Conservation (phyloP, 92 coral and sea anemone genomes). For the Parazoanthus atlanticus region DNA sequence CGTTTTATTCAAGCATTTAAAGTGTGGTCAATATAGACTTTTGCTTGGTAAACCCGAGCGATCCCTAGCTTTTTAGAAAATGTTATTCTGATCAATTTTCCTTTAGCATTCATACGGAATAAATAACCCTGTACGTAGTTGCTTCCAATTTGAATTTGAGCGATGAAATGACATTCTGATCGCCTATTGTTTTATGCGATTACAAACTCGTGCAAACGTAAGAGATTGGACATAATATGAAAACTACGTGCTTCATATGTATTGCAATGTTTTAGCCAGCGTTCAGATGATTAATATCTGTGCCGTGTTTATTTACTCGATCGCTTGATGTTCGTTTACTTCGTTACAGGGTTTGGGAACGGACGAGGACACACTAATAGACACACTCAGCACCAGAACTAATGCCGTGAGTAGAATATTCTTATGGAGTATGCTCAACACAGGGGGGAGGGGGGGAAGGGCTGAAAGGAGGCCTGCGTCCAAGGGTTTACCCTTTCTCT, state of each 20-base stretch:
- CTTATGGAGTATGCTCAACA: neutral
- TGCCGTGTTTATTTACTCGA: neutral
- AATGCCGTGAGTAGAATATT: constrained; percentile 9
- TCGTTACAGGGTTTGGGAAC: constrained; percentile 13
- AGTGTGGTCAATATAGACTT: too few relatives aligned
- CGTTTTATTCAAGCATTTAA: too few relatives aligned
- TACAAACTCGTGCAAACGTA: too few relatives aligned
- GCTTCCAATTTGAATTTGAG: too few relatives aligned
- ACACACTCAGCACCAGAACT: constrained; percentile 16
- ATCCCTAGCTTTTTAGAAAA: too few relatives aligned
- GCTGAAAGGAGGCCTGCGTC: too few relatives aligned
- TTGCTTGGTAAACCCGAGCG: too few relatives aligned
- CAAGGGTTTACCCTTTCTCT: too few relatives aligned
- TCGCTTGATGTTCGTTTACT: neutral
- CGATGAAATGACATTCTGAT: neutral
- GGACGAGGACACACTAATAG: constrained; percentile 27
- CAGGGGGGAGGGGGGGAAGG: too few relatives aligned
- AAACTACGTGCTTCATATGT: neutral
- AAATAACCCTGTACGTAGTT: too few relatives aligned
- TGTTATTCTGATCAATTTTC: too few relatives aligned
- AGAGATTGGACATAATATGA: neutral
- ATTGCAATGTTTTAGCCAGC: neutral
- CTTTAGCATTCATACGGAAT: too few relatives aligned
- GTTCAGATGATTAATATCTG: neutral
- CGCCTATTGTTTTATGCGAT: neutral